A percentile compares a stretch with the other conserved stretches of the same genome.
phyloP scores from a whole-genome alignment of 2,797 vertebrate species.

The Nannoperca australis region DNA sequence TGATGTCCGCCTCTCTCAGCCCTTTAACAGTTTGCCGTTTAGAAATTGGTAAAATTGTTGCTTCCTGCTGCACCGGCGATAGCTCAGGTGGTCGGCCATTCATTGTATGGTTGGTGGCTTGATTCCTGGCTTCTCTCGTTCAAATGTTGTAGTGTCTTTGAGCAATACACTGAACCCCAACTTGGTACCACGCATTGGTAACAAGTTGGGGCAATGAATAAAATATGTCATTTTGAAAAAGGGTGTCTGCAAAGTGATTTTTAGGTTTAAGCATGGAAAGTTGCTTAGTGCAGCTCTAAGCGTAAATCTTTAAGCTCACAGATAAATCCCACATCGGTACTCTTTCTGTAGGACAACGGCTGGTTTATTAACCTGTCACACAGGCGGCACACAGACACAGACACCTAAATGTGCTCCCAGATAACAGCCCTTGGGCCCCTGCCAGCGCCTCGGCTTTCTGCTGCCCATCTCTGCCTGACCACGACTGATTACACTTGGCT shows the following conservation, averaged over 20 bases:
- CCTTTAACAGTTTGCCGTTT: background rate
- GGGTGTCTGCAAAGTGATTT: constrained; percentile 10
- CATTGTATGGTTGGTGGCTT: background rate
- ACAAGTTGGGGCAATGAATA: too few relatives aligned
- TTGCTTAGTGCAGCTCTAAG: constrained; percentile 40
- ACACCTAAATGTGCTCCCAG: constrained; percentile 46
- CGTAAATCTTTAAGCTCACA: constrained; percentile 33
- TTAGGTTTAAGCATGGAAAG: constrained; percentile 28
- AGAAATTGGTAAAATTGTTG: background rate
- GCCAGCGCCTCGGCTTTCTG: constrained; percentile 52
- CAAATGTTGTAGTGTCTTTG: background rate
- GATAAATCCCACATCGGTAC: constrained; percentile 45
- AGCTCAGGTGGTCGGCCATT: background rate
- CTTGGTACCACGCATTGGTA: background rate
- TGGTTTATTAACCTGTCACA: constrained; percentile 76
- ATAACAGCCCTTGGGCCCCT: constrained; percentile 54
- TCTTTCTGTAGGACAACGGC: constrained; percentile 55
- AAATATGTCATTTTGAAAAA: background rate
- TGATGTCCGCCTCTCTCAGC: background rate
- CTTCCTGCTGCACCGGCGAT: background rate
- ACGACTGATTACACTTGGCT: constrained; percentile 69
- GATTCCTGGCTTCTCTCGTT: background rate
- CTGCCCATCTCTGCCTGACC: constrained; percentile 62
- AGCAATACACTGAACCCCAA: background rate
- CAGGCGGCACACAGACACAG: constrained; percentile 27